phyloP scores from a whole-genome alignment of 2,888 invertebrate genomes.

The Heteromurus nitidus region DNA sequence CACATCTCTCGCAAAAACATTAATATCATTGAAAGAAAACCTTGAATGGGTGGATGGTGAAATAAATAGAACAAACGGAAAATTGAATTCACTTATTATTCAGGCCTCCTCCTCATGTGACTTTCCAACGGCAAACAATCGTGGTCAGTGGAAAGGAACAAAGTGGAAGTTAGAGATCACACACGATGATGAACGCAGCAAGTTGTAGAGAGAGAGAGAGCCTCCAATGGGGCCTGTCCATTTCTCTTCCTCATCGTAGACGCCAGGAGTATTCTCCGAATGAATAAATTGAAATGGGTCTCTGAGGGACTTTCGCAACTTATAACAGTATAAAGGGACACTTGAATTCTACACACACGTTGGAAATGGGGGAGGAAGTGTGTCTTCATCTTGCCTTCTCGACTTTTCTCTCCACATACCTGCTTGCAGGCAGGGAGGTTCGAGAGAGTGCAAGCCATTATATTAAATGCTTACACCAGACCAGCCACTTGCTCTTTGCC shows the following conservation, averaged over 20 bases:
- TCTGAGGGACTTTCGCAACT: constrained; percentile 21
- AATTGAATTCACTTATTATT: constrained; percentile 27
- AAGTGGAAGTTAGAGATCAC: background rate
- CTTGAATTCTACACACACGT: constrained; percentile 11
- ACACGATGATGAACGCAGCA: background rate
- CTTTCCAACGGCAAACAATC: constrained; percentile 13
- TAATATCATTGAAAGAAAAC: constrained; percentile 16
- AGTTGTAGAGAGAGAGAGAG: background rate
- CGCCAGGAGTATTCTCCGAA: constrained; percentile 7
- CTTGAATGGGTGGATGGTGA: constrained; percentile 5
- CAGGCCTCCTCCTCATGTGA: background rate
- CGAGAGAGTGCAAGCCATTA: no score
- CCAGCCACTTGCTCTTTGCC: no score
- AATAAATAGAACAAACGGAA: constrained; percentile 21
- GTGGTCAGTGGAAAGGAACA: constrained; percentile 23
- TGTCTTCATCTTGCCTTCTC: background rate
- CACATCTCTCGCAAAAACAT: background rate
- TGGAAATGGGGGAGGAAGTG: no score
- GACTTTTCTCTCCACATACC: background rate
- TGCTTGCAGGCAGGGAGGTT: no score
- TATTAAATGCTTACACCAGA: no score
- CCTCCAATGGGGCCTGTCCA: background rate
- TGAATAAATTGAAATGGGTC: constrained; percentile 25
- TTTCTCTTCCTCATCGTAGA: background rate
- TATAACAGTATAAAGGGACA: no score